Evolutionary conservation across 2,888 invertebrate genomes (phyloP), one percentile per base, ranked within the genome.

Genomic region (Bellardia pandia): DNA sequence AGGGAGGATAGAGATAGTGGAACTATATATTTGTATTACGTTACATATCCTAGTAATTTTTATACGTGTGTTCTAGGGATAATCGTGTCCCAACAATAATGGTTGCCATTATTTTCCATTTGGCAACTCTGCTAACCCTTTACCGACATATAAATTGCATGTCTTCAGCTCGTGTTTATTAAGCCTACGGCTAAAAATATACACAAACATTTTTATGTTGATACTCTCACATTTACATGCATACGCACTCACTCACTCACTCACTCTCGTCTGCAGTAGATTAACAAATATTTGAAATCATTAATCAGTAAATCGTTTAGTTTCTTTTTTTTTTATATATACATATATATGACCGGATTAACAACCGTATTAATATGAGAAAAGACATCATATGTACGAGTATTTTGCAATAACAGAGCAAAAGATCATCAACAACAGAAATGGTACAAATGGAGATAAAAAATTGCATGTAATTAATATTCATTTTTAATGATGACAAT

Each of bases 241-340:
- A 40, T 14, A 42, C 23, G 5, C 0, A 45, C 14, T 30, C n/a
- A 69, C 23, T 23, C n/a, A 69, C 23, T 23, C 23, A 42, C 23
- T 5, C 0, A 45, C 14, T 30, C n/a, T 64, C 45, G 42, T 72
- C 69, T 53, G n/a, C 69, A 80, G 83, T 72, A 84, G 66, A 84
- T 86, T 86, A 84, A 79, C 83, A 72, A 62, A 84, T 62, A 80
- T 84, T 80, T 80, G 53, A 75, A 82, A 68, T 86, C 80, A 84
- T 86, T 84, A 86, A 86, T 84, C 83, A 84, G 83, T 76, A 83
- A 86, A 86, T 80, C 79, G 74, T 86, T 86, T 75, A 56, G 16
- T 42, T 64, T 42, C 16, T 60, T 72, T 58, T 75, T 37, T 5
- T 5, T 6, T 6, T 5, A 6, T 37, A 6, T 37, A 6, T 37